Evolutionary conservation across 2,797 vertebrate species (phyloP), one percentile per base, ranked within the genome.

Genomic region (Aplochiton taeniatus): DNA sequence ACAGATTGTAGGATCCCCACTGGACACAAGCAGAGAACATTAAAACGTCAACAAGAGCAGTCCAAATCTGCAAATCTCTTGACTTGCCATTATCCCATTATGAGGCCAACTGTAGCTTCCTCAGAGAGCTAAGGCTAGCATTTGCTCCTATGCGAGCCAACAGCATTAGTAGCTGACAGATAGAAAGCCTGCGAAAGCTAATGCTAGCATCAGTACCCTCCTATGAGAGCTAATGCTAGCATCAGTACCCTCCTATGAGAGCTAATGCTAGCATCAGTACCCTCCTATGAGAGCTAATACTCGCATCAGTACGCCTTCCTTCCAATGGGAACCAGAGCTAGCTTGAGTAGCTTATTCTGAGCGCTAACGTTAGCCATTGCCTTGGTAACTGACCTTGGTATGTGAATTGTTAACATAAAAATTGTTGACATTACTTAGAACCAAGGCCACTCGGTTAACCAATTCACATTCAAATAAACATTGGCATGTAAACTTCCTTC

Each of bases 21-120:
- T 42, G 69, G 80, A 80, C 57, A 65, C 9, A 58, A 76, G 50
- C 49, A 42, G 67, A 68, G 65, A 82, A 75, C 57, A 80, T 80
- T 68, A 72, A 83, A 76, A 83, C 81, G 73, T 87, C 84, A 81
- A 79, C 83, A 85, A 74, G 68, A 79, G 46, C 45, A 31, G 3
- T 61, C 47, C 14, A 48, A 61, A 49, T 61, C 17, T 49, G 47
- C 17, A 48, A 48, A 13, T 20, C 18, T 31, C 31, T 20, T 1
- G 2, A 0, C 10, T 9, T 11, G 19, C 17, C 18, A 31, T 60
- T 48, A 60, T 31, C 13, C 11, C 8, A 10, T 60, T 31, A 31
- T 20, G 9, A 20, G 57, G 19, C 58, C 45, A 47, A n/a, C 12
- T 9, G 45, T 44, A 60, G 12, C 52, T 18, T 19, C 17, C 10